These are phyloP conservation scores for Tragelaphus scriptus DNA, from an alignment of 2,113 vertebrate genomes.

Conservation along the genomic window DNA sequence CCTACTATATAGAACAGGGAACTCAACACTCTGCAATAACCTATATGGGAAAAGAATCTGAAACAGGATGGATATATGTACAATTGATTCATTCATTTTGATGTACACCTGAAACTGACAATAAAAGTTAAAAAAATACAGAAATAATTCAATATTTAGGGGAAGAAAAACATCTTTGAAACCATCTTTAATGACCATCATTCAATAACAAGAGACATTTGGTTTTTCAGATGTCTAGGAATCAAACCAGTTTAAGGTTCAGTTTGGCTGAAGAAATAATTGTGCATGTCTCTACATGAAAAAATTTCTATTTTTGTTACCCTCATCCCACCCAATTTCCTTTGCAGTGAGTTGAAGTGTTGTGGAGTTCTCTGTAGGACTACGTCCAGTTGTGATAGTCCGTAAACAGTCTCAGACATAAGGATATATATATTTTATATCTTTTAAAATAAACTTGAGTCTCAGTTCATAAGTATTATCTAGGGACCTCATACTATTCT, in stretches of 20 bases:
- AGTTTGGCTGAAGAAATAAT: conserved; percentile 10
- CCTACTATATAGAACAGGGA: neutral
- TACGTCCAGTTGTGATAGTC: neutral
- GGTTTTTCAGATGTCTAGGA: conserved; percentile 19
- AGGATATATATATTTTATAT: neutral
- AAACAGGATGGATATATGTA: neutral
- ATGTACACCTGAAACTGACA: neutral
- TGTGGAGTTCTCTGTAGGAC: neutral
- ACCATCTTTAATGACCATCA: neutral
- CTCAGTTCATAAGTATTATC: neutral
- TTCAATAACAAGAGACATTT: neutral
- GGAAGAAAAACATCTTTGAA: neutral
- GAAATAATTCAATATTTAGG: neutral
- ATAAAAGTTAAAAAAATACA: neutral
- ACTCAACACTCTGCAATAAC: neutral
- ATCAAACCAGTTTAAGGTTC: neutral
- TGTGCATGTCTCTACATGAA: neutral
- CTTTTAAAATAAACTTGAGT: conserved; percentile 22
- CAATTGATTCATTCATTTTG: neutral
- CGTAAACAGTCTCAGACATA: neutral
- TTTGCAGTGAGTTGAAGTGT: neutral
- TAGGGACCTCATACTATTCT: neutral
- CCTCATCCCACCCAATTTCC: neutral
- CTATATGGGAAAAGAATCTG: neutral
- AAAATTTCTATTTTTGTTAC: neutral